Evolutionary conservation across 2,113 vertebrate genomes (phyloP).

Genomic region (Eubucco bourcierii): DNA sequence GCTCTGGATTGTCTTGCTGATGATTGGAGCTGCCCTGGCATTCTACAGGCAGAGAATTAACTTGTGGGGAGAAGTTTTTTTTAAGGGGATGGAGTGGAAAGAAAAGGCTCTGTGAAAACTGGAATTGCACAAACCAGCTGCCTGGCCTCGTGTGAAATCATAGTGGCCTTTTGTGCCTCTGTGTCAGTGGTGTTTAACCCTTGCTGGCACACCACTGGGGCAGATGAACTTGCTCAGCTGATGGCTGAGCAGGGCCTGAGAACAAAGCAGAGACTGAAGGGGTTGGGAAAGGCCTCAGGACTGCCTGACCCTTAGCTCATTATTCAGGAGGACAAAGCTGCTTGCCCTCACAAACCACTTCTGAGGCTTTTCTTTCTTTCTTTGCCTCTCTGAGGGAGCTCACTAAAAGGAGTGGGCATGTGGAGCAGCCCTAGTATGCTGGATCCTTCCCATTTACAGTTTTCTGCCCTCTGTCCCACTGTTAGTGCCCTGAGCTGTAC

Average conservation of each 20-base stretch:
- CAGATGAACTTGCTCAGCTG: constrained; percentile 44
- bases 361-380: not conserved
- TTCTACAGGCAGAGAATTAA: constrained; percentile 12
- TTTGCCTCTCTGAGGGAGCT: not conserved
- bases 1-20: not conserved
- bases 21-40: not conserved
- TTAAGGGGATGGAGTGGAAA: not conserved
- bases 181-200: constrained; percentile 55
- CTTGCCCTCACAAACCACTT: not conserved
- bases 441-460: not conserved
- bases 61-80: not conserved
- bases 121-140: constrained; percentile 53
- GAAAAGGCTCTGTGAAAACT: not conserved
- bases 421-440: not conserved
- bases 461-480: not conserved
- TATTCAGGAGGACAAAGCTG: constrained; percentile 62
- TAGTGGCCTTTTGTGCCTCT: constrained; percentile 54
- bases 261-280: constrained; percentile 33
- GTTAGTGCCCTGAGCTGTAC: not conserved
- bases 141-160: constrained; percentile 44
- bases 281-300: not conserved
- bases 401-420: not conserved
- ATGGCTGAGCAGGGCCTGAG: constrained; percentile 45
- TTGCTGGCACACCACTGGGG: constrained; percentile 27
- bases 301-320: constrained; percentile 63